Conservation (phyloP, 2,888 invertebrate species). For the Agrochola macilenta region DNA sequence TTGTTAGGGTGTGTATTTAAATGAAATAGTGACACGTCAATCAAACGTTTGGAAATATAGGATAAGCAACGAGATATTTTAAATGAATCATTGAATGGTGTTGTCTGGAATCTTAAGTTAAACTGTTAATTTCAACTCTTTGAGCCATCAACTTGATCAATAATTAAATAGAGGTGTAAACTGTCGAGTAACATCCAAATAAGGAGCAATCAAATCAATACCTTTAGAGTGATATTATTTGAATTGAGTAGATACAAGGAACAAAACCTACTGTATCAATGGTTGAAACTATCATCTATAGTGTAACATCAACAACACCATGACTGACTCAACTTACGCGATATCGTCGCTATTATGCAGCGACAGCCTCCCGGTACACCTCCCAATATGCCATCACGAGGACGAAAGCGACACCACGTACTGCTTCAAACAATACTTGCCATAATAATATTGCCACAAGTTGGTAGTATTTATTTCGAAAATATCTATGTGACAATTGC, state of each 20-base stretch:
- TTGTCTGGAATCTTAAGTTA: background rate
- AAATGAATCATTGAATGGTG: background rate
- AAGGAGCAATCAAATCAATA: background rate
- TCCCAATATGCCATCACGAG: background rate
- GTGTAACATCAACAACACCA: too few species aligned
- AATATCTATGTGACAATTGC: background rate
- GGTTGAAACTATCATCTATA: background rate
- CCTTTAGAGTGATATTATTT: background rate
- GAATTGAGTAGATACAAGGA: background rate
- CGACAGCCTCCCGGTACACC: too few species aligned
- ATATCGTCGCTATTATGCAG: too few species aligned
- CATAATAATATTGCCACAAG: background rate
- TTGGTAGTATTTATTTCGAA: background rate
- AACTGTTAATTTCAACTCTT: slow-evolving; percentile 1
- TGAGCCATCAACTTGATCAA: background rate
- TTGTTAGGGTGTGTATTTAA: slow-evolving; percentile 5
- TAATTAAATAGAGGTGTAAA: too few species aligned
- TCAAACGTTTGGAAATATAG: slow-evolving; percentile 24
- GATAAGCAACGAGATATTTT: background rate
- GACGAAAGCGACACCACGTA: background rate
- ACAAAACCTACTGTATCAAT: background rate
- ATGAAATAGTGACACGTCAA: background rate
- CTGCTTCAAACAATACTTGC: background rate
- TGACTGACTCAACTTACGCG: background rate
- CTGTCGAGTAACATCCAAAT: background rate